A percentile compares a stretch with the other conserved stretches of the same genome.
These are phyloP conservation scores for Notolepis coatsorum DNA, from an alignment of 2,797 vertebrate genomes.

Conservation along the genomic window DNA sequence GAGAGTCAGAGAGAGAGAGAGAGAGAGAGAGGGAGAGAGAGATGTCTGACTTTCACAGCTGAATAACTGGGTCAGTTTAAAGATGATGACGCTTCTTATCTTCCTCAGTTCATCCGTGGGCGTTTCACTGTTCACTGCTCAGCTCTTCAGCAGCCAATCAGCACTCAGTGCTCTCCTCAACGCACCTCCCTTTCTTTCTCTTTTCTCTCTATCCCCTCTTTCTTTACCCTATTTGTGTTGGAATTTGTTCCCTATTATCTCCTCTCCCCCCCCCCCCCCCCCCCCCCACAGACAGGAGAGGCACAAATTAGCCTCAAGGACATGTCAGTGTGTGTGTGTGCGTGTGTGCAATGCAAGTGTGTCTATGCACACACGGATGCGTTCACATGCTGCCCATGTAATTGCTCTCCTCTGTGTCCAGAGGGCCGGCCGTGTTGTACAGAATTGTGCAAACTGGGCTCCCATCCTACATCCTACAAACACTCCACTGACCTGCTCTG, in stretches of 20 bases:
- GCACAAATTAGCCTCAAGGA: slow-evolving; percentile 14
- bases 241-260: too few species aligned
- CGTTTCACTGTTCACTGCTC: slow-evolving; percentile 59
- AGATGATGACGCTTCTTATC: slow-evolving; percentile 71
- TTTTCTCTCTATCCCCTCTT: neutral
- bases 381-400: neutral
- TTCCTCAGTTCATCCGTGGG: slow-evolving; percentile 62
- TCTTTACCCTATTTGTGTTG: too few species aligned
- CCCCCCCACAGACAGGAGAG: neutral
- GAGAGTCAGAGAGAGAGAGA: neutral
- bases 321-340: slow-evolving; percentile 1
- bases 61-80: slow-evolving; percentile 83
- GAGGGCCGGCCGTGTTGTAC: neutral
- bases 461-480: neutral
- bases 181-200: neutral
- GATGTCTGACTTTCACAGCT: slow-evolving; percentile 62
- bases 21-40: neutral
- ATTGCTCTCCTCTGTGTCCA: neutral
- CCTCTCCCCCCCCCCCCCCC: neutral
- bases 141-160: slow-evolving; percentile 58
- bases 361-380: neutral
- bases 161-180: slow-evolving; percentile 6
- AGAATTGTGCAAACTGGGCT: neutral
- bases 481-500: neutral
- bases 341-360: neutral